These are phyloP conservation scores for Macrostomum cliftonense DNA, from an alignment of 2,888 invertebrate genomes.

Conservation along the genomic window DNA sequence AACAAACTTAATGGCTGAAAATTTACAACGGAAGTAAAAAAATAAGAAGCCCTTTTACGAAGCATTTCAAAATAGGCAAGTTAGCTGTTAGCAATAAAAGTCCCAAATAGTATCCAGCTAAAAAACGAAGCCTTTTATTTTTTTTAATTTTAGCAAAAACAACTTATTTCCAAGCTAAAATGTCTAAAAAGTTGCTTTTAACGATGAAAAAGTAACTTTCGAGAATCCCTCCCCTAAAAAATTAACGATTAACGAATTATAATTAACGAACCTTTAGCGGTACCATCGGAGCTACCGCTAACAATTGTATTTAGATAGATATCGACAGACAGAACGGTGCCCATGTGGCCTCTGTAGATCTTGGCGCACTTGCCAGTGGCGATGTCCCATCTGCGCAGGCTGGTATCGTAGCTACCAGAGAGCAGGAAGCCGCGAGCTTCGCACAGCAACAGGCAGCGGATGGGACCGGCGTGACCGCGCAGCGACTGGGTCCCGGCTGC, in stretches of 20 bases:
- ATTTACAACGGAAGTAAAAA: too few species aligned
- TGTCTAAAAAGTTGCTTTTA: too few species aligned
- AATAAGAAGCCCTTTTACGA: too few species aligned
- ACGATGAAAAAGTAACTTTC: too few species aligned
- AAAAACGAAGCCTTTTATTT: too few species aligned
- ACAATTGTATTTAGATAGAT: constrained; percentile 22
- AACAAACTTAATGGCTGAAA: too few species aligned
- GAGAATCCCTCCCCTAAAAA: too few species aligned
- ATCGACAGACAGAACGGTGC: constrained; percentile 27
- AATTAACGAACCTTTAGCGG: constrained; percentile 36
- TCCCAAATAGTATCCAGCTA: too few species aligned
- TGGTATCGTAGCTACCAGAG: constrained; percentile 37
- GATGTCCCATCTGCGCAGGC: constrained; percentile 32
- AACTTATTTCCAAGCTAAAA: too few species aligned
- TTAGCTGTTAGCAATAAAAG: too few species aligned
- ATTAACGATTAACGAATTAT: too few species aligned
- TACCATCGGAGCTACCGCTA: constrained; percentile 31
- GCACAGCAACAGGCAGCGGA: constrained; percentile 26
- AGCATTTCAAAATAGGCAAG: constrained; percentile 2
- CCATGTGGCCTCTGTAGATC: constrained; percentile 33
- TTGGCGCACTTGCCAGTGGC: constrained; percentile 31
- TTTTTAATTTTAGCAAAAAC: neutral
- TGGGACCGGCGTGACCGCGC: constrained; percentile 35
- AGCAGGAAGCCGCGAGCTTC: constrained; percentile 22
- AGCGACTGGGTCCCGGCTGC: constrained; percentile 18